A percentile compares a stretch with the other conserved stretches of the same genome.
Evolutionary conservation across 2,888 invertebrate species (phyloP).

Genomic region (Lepidochrysops patricia): DNA sequence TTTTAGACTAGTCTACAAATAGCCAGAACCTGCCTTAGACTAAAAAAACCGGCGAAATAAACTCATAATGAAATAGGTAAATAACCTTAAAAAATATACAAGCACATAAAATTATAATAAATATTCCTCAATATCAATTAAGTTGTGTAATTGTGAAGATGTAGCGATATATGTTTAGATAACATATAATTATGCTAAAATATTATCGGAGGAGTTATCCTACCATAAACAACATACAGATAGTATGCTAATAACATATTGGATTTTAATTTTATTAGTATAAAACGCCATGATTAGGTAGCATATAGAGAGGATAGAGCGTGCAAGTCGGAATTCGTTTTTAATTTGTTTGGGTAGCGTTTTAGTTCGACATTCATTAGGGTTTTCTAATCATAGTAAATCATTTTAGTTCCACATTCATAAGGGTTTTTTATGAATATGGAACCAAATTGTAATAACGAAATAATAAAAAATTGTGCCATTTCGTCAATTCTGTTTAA

Average conservation of each 20-base stretch:
- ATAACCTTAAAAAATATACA: neutral
- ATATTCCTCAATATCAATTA: neutral
- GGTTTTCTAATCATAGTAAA: no score
- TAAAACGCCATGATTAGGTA: neutral
- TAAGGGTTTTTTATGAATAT: no score
- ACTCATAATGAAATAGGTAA: neutral
- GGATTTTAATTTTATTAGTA: neutral
- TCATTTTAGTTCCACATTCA: no score
- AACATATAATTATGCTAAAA: neutral
- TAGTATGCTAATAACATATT: conserved; percentile 1
- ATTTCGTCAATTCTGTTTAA: no score
- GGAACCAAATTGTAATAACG: no score
- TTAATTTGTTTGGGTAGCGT: no score
- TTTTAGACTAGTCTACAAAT: no score
- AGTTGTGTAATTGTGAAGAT: neutral
- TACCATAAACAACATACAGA: neutral
- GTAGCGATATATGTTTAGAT: neutral
- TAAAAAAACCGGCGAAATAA: neutral
- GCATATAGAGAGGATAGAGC: neutral
- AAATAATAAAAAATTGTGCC: no score
- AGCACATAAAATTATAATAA: neutral
- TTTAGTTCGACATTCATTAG: no score
- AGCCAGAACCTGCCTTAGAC: no score
- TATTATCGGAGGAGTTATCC: neutral
- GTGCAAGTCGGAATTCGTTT: neutral